These are phyloP conservation scores for Asteroscopus sphinx DNA, from an alignment of 2,888 invertebrate genomes.

Conservation along the genomic window DNA sequence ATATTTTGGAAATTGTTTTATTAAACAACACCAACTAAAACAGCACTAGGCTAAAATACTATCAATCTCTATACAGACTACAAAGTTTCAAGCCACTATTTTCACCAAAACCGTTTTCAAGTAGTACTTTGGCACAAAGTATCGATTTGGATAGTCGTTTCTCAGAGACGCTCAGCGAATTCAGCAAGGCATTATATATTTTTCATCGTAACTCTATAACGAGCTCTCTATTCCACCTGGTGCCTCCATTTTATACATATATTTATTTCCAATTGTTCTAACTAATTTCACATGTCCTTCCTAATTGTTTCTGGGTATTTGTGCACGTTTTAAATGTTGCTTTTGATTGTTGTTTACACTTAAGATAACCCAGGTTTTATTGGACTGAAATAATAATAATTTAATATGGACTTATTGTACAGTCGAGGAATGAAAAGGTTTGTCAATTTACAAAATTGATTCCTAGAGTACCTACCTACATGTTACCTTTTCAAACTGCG, in stretches of 20 bases:
- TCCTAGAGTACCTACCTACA: too few relatives aligned
- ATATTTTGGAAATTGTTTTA: too few relatives aligned
- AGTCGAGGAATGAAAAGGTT: too few relatives aligned
- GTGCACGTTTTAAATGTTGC: background rate
- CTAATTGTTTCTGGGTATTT: background rate
- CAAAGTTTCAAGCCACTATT: conserved; percentile 10
- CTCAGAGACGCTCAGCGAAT: conserved; percentile 17
- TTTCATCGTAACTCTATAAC: conserved; percentile 45
- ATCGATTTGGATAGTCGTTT: conserved; percentile 39
- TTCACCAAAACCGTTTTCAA: conserved; percentile 18
- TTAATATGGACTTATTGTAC: too few relatives aligned
- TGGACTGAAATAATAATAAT: too few relatives aligned
- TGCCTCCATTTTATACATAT: conserved; percentile 43
- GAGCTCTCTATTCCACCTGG: conserved; percentile 50
- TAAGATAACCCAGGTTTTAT: too few relatives aligned
- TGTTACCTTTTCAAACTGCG: too few relatives aligned
- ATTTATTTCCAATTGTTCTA: conserved; percentile 44
- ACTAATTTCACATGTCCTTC: conserved; percentile 33
- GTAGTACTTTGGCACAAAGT: conserved; percentile 21
- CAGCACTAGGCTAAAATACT: background rate
- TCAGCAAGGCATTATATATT: conserved; percentile 34
- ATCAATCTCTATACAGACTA: background rate
- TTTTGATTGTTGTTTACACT: too few relatives aligned
- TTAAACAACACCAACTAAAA: too few relatives aligned
- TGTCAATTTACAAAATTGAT: too few relatives aligned